Conservation (phyloP, 2,113 vertebrate species). For the Phaethon lepturus region DNA sequence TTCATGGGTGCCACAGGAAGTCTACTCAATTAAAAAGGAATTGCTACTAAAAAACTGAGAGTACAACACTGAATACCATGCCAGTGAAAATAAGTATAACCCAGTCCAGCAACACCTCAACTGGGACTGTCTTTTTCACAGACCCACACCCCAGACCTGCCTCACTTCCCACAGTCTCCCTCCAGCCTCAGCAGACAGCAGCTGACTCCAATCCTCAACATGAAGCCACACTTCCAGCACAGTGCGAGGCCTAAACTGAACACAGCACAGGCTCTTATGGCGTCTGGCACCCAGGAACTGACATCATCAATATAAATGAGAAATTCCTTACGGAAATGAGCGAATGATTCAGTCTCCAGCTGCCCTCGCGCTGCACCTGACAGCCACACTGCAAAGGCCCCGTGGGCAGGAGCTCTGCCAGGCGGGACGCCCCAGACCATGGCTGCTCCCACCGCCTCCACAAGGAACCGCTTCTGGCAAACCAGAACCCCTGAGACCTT, state of each 20-base stretch:
- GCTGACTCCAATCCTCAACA: not conserved
- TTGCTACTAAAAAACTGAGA: not conserved
- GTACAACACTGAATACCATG: not conserved
- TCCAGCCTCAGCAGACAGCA: too few relatives aligned
- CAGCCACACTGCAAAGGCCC: not conserved
- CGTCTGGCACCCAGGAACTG: not conserved
- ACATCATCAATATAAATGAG: rapidly evolving
- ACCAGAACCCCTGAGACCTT: not conserved
- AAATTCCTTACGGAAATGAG: not conserved
- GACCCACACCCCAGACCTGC: too few relatives aligned
- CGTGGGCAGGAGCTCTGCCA: not conserved
- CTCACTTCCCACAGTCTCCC: not conserved
- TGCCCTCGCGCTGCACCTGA: not conserved
- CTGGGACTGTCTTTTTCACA: not conserved
- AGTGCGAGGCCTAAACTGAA: not conserved
- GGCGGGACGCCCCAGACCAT: not conserved
- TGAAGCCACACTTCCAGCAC: rapidly evolving
- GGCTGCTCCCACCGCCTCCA: not conserved
- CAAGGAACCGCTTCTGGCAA: not conserved
- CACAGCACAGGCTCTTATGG: not conserved
- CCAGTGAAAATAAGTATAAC: not conserved
- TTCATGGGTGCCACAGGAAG: not conserved
- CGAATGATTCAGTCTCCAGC: not conserved
- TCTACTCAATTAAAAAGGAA: not conserved
- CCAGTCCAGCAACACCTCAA: not conserved